These are phyloP conservation scores for Bombus cullumanus DNA, from an alignment of 1,140 invertebrate genomes.

Conservation along the genomic window DNA sequence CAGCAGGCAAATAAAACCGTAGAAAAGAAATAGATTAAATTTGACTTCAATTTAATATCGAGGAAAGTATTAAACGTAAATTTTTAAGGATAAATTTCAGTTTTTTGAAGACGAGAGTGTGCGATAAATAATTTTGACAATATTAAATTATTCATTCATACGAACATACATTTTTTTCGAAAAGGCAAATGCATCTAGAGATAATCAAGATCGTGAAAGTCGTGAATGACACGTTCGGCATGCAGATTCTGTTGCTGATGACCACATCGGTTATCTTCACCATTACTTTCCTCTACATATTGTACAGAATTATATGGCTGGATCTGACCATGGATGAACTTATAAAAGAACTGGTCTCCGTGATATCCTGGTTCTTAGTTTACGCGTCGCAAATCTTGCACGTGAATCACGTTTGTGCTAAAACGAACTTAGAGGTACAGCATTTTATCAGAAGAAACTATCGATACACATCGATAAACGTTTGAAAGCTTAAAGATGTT, in stretches of 20 bases:
- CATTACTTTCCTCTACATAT: slow-evolving; percentile 58
- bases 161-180: background rate
- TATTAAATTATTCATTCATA: background rate
- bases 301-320: slow-evolving; percentile 47
- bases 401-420: slow-evolving; percentile 53
- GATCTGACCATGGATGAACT: background rate
- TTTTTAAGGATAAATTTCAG: background rate
- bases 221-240: slow-evolving; percentile 60
- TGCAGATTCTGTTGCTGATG: slow-evolving; percentile 65
- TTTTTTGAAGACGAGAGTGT: background rate
- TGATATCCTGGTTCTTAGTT: slow-evolving; percentile 37
- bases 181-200: slow-evolving; percentile 70
- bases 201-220: slow-evolving; percentile 55
- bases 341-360: background rate
- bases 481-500: background rate
- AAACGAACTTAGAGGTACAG: slow-evolving; percentile 47
- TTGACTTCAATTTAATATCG: no score
- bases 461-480: background rate
- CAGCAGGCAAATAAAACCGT: no score
- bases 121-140: background rate
- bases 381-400: slow-evolving; percentile 42
- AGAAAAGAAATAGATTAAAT: background rate
- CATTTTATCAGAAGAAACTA: background rate
- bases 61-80: background rate
- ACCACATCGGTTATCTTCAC: slow-evolving; percentile 53